Conservation (phyloP, 2,888 invertebrate species). For the Lepetodrilus schrolli region DNA sequence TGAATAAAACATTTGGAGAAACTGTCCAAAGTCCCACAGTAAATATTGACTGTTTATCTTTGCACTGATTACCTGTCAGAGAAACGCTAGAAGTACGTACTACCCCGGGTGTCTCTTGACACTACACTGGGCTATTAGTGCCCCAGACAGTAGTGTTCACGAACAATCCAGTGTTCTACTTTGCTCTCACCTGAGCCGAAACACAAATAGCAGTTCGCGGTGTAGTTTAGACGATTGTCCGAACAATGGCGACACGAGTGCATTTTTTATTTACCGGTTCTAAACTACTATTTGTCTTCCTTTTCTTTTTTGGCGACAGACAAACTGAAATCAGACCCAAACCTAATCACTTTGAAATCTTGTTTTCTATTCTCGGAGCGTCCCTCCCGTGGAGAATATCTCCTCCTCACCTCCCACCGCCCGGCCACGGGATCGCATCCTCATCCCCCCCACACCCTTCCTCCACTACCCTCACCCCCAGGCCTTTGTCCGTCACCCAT, state of each 20-base stretch:
- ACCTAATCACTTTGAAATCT: slow-evolving; percentile 11
- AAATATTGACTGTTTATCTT: too few species aligned
- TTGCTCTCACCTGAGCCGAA: too few species aligned
- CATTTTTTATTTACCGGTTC: slow-evolving; percentile 7
- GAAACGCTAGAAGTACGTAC: too few species aligned
- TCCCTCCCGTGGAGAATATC: not conserved
- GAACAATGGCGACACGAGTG: slow-evolving; percentile 12
- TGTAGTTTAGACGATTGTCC: not conserved
- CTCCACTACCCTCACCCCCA: not conserved
- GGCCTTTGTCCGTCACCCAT: not conserved
- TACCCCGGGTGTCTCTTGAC: too few species aligned
- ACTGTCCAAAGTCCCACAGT: too few species aligned
- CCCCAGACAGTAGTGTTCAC: too few species aligned
- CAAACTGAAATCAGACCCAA: slow-evolving; percentile 16
- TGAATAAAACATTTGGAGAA: too few species aligned
- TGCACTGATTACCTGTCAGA: too few species aligned
- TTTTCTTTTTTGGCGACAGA: slow-evolving; percentile 15
- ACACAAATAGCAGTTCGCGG: not conserved
- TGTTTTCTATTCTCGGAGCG: not conserved
- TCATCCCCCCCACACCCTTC: not conserved
- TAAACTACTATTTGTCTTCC: slow-evolving; percentile 9
- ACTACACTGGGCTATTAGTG: too few species aligned
- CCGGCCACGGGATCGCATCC: too few species aligned
- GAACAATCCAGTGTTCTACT: too few species aligned
- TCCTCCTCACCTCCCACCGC: too few species aligned